phyloP scores from a whole-genome alignment of 2,888 invertebrate genomes.

The Nemurella pictetii region DNA sequence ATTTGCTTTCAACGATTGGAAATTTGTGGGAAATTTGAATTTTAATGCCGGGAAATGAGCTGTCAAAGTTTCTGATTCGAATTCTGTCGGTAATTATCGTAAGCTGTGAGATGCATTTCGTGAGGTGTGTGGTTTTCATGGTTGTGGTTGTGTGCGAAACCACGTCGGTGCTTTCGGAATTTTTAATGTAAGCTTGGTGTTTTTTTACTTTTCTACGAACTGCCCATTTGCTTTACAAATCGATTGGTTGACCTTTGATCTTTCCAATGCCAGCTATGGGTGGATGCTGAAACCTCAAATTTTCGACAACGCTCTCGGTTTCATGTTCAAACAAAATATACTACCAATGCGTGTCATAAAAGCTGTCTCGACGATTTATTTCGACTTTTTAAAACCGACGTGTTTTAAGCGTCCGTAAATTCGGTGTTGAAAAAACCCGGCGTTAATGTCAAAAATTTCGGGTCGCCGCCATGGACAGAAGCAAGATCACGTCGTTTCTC shows the following conservation, averaged over 20 bases:
- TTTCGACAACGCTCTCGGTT: not conserved
- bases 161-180: too few relatives aligned
- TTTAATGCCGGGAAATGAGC: not conserved
- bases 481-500: too few relatives aligned
- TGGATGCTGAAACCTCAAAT: not conserved
- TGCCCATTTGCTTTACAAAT: not conserved
- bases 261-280: not conserved
- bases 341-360: not conserved
- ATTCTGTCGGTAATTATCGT: not conserved
- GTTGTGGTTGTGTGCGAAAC: not conserved
- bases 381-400: too few relatives aligned
- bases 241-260: not conserved
- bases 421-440: too few relatives aligned
- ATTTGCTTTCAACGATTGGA: not conserved
- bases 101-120: not conserved
- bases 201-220: not conserved
- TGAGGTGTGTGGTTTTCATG: too few relatives aligned
- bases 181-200: not conserved
- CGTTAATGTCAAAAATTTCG: too few relatives aligned
- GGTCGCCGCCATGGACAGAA: too few relatives aligned
- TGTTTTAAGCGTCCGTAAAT: too few relatives aligned
- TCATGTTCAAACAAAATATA: not conserved
- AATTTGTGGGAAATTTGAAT: not conserved
- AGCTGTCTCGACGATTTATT: too few relatives aligned
- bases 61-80: not conserved